A percentile compares a stretch with the other conserved stretches of the same genome.
These are phyloP conservation scores for Prosapia bicincta DNA, from an alignment of 2,888 invertebrate genomes.

Conservation along the genomic window DNA sequence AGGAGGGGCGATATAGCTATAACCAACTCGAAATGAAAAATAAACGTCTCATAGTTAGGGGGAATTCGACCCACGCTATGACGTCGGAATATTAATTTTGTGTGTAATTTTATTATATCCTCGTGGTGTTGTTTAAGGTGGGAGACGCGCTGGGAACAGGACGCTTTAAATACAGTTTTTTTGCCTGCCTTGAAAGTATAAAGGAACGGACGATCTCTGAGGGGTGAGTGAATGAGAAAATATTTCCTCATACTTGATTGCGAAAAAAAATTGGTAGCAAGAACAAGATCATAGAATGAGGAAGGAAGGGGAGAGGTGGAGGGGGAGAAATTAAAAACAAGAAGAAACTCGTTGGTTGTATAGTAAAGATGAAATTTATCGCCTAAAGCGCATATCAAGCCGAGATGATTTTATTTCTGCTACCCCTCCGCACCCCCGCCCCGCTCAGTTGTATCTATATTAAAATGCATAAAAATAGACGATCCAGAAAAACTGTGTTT, in stretches of 20 bases:
- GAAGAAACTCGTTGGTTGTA: conserved; percentile 34
- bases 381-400: conserved; percentile 30
- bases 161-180: conserved; percentile 28
- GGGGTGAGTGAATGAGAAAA: conserved; percentile 30
- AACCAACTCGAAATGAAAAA: conserved; percentile 29
- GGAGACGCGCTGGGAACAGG: conserved; percentile 5
- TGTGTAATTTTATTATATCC: conserved; percentile 31
- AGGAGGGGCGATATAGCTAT: conserved; percentile 6
- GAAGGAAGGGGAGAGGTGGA: conserved; percentile 23
- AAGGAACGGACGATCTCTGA: conserved; percentile 23
- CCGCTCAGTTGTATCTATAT: background rate
- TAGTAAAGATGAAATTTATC: conserved; percentile 35
- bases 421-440: conserved; percentile 29
- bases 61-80: conserved; percentile 10
- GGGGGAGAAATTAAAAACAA: conserved; percentile 36
- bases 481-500: conserved; percentile 22
- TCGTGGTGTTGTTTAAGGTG: conserved; percentile 17
- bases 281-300: conserved; percentile 25
- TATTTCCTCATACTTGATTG: conserved; percentile 37
- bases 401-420: conserved; percentile 37
- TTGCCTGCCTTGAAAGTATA: conserved; percentile 15
- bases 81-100: conserved; percentile 30
- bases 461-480: conserved; percentile 21
- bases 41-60: conserved; percentile 31
- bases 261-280: conserved; percentile 34